Conservation (phyloP, 2,888 invertebrate species). For the Tipula unca region DNA sequence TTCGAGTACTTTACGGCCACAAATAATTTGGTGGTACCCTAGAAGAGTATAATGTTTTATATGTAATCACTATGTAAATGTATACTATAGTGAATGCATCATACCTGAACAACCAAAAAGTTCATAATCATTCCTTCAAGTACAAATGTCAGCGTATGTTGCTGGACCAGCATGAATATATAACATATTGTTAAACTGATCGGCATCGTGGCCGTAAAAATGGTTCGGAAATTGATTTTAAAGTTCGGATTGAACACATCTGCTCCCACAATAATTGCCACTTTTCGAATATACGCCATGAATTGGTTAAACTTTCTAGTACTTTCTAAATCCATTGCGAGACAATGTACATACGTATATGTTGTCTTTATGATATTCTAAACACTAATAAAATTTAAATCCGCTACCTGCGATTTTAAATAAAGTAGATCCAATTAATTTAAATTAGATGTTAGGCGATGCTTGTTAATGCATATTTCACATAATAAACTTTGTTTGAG, state of each 20-base stretch:
- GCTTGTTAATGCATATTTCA: neutral
- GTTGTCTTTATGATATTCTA: neutral
- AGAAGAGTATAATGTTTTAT: no score
- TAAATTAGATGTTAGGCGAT: neutral
- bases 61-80: no score
- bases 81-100: no score
- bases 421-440: neutral
- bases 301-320: neutral
- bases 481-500: no score
- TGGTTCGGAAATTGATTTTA: neutral
- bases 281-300: neutral
- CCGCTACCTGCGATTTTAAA: neutral
- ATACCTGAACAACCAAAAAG: neutral
- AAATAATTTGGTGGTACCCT: neutral
- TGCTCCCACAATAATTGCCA: neutral
- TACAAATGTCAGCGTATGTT: neutral
- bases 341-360: no score
- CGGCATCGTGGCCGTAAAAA: neutral
- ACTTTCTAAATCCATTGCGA: neutral
- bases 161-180: neutral
- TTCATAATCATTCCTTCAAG: neutral
- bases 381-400: neutral
- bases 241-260: neutral
- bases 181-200: neutral
- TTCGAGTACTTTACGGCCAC: neutral